Evolutionary conservation across 2,113 vertebrate genomes (phyloP).

Genomic region (Sinocyclocheilus maitianheensis): DNA sequence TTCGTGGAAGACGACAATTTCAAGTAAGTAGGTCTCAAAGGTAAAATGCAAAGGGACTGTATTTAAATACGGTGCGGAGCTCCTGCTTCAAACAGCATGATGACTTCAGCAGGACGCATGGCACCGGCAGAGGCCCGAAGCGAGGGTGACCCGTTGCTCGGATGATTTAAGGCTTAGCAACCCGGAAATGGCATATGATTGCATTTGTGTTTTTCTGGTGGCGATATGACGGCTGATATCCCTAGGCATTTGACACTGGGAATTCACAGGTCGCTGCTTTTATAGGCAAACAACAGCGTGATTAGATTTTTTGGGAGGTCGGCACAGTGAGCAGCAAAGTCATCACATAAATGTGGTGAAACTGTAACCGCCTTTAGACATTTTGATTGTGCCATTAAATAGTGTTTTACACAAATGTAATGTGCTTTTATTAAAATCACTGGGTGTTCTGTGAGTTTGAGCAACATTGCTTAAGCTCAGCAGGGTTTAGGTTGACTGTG

Average conservation of each 20-base stretch:
- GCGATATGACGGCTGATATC: background rate
- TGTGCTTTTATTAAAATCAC: slow-evolving; percentile 34
- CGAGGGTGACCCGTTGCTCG: background rate
- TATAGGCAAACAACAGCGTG: slow-evolving; percentile 7
- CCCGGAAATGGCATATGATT: slow-evolving; percentile 17
- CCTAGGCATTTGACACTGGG: background rate
- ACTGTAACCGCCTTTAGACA: background rate
- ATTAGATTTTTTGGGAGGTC: slow-evolving; percentile 34
- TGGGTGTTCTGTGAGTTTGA: slow-evolving; percentile 19
- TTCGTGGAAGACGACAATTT: slow-evolving; percentile 97
- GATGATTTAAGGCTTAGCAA: background rate
- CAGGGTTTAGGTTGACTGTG: background rate
- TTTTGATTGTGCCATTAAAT: slow-evolving; percentile 34
- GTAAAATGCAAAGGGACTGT: background rate
- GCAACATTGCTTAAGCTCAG: slow-evolving; percentile 8
- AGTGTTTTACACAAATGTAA: slow-evolving; percentile 11
- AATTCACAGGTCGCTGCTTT: background rate
- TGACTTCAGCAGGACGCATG: slow-evolving; percentile 29
- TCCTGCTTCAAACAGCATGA: background rate
- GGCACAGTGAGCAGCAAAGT: background rate
- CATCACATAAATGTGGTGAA: background rate
- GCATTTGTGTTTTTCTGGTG: background rate
- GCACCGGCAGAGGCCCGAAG: background rate
- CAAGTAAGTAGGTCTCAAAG: slow-evolving; percentile 80
- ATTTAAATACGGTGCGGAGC: too few species aligned